Evolutionary conservation across 2,113 vertebrate genomes (phyloP).

Genomic region (Gasterosteus aculeatus): DNA sequence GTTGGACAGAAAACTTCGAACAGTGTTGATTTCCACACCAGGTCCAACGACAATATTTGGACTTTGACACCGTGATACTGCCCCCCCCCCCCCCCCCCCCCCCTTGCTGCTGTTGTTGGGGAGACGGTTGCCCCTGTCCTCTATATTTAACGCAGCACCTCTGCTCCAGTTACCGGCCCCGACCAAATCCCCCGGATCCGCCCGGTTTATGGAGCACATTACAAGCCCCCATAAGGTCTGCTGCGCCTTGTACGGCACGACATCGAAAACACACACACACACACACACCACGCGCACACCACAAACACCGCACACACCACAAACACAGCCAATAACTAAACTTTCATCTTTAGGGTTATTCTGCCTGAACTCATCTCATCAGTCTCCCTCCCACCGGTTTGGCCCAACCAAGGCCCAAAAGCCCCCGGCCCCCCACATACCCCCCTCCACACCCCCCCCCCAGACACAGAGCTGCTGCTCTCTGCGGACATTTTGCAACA

Average conservation of each 20-base stretch:
- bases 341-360: conserved; percentile 7
- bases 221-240: conserved; percentile 16
- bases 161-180: conserved; percentile 64
- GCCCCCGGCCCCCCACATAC: not conserved
- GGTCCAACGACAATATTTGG: conserved; percentile 20
- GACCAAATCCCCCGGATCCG: conserved; percentile 38
- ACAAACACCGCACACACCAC: not conserved
- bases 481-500: conserved; percentile 4
- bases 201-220: conserved; percentile 25
- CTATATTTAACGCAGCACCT: conserved; percentile 74
- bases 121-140: conserved; percentile 53
- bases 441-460: not conserved
- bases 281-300: not conserved
- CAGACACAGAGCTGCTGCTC: not conserved
- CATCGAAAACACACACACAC: conserved; percentile 4
- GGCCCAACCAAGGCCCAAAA: not conserved
- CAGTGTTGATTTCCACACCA: conserved; percentile 17
- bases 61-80: conserved; percentile 22
- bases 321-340: not conserved
- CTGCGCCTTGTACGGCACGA: not conserved
- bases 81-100: too few relatives aligned
- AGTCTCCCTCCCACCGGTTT: conserved; percentile 17
- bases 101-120: conserved; percentile 66
- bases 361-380: conserved; percentile 8
- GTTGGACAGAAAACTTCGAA: not conserved